A percentile compares a stretch with the other conserved stretches of the same genome.
Evolutionary conservation across 2,888 invertebrate species (phyloP).

Genomic region (Mactromeris polynyma): DNA sequence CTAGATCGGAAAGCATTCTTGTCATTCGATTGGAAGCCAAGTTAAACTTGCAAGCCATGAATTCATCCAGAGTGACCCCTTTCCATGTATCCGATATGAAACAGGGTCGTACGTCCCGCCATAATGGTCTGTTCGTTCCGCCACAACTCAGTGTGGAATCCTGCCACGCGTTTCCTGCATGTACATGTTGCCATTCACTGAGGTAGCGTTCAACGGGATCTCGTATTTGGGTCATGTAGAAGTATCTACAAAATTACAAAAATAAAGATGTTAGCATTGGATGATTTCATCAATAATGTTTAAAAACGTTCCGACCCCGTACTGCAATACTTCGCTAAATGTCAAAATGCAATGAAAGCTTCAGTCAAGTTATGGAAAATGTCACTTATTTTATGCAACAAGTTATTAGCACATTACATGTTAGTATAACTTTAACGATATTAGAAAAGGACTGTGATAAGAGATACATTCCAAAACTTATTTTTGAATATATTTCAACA

Average conservation of each 20-base stretch:
- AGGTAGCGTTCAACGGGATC: not conserved
- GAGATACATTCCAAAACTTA: no score
- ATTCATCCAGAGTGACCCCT: slow-evolving; percentile 27
- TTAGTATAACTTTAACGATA: no score
- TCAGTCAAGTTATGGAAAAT: no score
- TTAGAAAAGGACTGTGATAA: no score
- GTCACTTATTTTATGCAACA: no score
- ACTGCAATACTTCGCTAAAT: no score
- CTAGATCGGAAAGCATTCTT: slow-evolving; percentile 34
- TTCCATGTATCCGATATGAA: slow-evolving; percentile 15
- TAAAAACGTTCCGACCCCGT: no score
- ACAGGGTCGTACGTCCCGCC: not conserved
- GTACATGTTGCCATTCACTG: not conserved
- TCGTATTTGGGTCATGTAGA: not conserved
- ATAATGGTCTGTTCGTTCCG: not conserved
- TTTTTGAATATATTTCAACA: no score
- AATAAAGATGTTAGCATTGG: no score
- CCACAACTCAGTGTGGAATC: not conserved
- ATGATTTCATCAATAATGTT: no score
- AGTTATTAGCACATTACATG: no score
- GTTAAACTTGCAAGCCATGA: slow-evolving; percentile 33
- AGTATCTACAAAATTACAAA: not conserved
- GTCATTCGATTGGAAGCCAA: slow-evolving; percentile 39
- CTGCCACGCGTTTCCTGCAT: not conserved
- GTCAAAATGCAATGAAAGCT: no score